These are phyloP conservation scores for Lutjanus campechanus DNA, from an alignment of 2,797 vertebrate species.

Conservation along the genomic window DNA sequence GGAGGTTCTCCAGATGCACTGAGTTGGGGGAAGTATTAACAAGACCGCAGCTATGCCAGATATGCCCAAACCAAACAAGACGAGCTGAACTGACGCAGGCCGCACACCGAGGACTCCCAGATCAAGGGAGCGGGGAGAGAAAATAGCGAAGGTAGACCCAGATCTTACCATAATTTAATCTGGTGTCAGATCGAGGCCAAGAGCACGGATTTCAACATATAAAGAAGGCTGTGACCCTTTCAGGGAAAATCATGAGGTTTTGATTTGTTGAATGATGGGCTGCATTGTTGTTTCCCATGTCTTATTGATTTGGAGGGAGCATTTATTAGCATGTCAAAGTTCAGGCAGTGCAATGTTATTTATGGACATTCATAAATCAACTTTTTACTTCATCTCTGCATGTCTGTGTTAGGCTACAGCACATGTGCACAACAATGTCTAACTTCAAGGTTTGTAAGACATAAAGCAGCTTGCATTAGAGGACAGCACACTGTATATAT, in stretches of 20 bases:
- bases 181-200: slow-evolving; percentile 33
- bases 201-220: neutral
- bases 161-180: slow-evolving; percentile 37
- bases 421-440: slow-evolving; percentile 13
- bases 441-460: neutral
- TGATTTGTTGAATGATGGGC: slow-evolving; percentile 40
- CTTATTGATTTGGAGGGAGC: slow-evolving; percentile 49
- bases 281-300: slow-evolving; percentile 56
- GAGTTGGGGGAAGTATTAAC: slow-evolving; percentile 54
- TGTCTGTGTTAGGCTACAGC: slow-evolving; percentile 16
- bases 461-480: neutral
- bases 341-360: slow-evolving; percentile 45
- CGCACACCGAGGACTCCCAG: slow-evolving; percentile 37
- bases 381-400: slow-evolving; percentile 19
- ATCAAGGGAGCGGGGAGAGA: slow-evolving; percentile 40
- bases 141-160: slow-evolving; percentile 6
- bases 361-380: slow-evolving; percentile 42
- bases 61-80: slow-evolving; percentile 65
- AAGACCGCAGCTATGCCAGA: slow-evolving; percentile 66
- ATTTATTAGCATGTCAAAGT: slow-evolving; percentile 44
- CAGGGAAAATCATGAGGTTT: slow-evolving; percentile 34
- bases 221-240: slow-evolving; percentile 29
- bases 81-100: slow-evolving; percentile 43
- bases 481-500: neutral
- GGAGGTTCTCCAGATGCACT: slow-evolving; percentile 59